Evolutionary conservation across 2,888 invertebrate genomes (phyloP), one percentile per base, ranked within the genome.

Genomic region (Platynereis dumerilii): DNA sequence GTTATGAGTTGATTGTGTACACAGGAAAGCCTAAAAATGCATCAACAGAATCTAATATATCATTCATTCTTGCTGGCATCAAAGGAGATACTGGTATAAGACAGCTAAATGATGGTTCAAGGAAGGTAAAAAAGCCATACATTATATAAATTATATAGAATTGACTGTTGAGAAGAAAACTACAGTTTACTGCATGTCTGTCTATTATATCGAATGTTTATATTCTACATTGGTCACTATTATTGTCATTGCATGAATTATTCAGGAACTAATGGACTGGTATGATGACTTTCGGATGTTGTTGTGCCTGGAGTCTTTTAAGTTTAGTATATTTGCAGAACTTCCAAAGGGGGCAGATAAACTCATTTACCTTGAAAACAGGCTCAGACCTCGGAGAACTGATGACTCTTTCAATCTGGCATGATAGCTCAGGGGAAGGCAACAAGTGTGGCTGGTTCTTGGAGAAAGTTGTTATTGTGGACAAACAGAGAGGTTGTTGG

Each of bases 381-480:
- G 7, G 7, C 7, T 5, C 22, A 20, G 48, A 48, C 17, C 48
- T 48, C 3, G 48, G 48, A 48, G 48, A 48, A 7, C 48, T 48
- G 3, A 20, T 48, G n/a, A 48, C 48, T 10, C 7, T 48, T 5
- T 3, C 20, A 22, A 7, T 48, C 7, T 48, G 48, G 48, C 48
- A 48, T 48, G 48, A 48, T n/a, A 48, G 22, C 22, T 48, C 48
- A 22, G 48, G 48, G 17, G 7, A 48, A n/a, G 48, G 22, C 22
- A 22, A 48, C n/a, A 48, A 48, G 22, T 5, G 7, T n/a, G 17
- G 48, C n/a, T 48, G 48, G 48, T 48, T 48, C 7, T 22, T 48
- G 48, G n/a, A n/a, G 20, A 48, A 48, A n/a, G 17, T 48, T 22
- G 48, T 48, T n/a, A n/a, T 48, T 12, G 48, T 48, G n/a, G 48